Evolutionary conservation across 2,113 vertebrate species (phyloP), one percentile per base, ranked within the genome.

Genomic region (Menidia beryllina): DNA sequence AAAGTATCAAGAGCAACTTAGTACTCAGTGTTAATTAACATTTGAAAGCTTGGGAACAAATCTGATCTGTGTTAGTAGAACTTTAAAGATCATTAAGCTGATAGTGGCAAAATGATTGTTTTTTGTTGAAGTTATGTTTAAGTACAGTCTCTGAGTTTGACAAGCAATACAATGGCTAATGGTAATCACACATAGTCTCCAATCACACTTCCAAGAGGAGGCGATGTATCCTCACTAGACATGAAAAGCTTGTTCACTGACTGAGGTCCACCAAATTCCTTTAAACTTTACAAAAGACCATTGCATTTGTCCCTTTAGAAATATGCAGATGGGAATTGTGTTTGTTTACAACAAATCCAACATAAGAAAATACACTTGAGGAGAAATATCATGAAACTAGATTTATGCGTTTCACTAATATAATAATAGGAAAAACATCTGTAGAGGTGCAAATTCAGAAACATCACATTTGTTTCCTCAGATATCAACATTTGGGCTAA

Each of bases 261-360:
- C 34, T 69, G 64, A 36, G 11, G 34, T 53, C 60, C 73, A 65
- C 72, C 52, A 12, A 72, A n/a, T 55, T 36, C 72, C 39, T 24
- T 79, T 72, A 51, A 59, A 72, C 70, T 75, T 81, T 64, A 81
- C 79, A 75, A 69, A 84, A 58, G 10, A 17, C 79, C 70, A 61
- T 64, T 27, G 26, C 23, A n/a, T 59, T 21, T 23, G 41, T 41
- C 62, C 34, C 23, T 20, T 69, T 66, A 61, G 19, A 58, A 50
- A 77, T 50, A 50, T 34, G 58, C 55, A 67, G 51, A 25, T 49
- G 43, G n/a, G 56, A 70, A 24, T 62, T 43, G 45, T 17, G 30
- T 30, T 30, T 30, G 30, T 8, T 4, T 30, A 30, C 30, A 4
- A 30, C 30, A 30, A 30, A 30, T 30, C 8, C 30, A 30, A 30